Evolutionary conservation across 1,140 invertebrate genomes (phyloP), one percentile per base, ranked within the genome.

Genomic region (Brachionus rubens): DNA sequence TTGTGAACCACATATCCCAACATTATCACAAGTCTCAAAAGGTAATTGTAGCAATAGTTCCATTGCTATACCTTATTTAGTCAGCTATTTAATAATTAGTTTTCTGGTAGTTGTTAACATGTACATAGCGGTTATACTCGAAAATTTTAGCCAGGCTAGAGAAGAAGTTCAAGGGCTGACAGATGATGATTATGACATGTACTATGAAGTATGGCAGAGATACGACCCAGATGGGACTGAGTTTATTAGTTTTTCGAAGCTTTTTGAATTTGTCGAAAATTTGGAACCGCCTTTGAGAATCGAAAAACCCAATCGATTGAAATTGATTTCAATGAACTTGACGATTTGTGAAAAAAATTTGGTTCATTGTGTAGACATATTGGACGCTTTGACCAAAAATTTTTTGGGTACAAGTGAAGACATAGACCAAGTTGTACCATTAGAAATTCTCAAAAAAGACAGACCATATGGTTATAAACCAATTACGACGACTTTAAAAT

Each of bases 131-230:
- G 94, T 97, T 82, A 98, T 98, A 85, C 89, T 98, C 84, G 95
- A 98, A 86, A 98, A 98, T 86, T 98, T 98, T 86, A 96, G 92
- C 52, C 91, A 93, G 86, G 95, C 95, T 36, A 97, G 94, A 47
- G 95, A 98, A 86, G 96, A 98, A 85, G 96, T 98, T 48, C 94
- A 98, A 83, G 67, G 67, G 80, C 87, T 98, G 48, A 98, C 95
- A 33, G 94, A 96, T 82, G 95, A 98, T 85, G 95, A 98, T 84
- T 98, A 98, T 86, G 96, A 98, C 83, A 96, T 98, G 93, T 98
- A 96, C 86, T 98, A 98, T 83, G 95, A 98, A 86, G 96, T 97
- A 79, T 98, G 96, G 96, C 94, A 97, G 83, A 91, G 94, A 80
- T 98, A 94, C 85, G 96, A 98, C 86, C 94, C 95, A 0, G 92